Base-by-base conservation (phyloP, 1,140 invertebrate species). In the Akabosia matsudoensis region DNA sequence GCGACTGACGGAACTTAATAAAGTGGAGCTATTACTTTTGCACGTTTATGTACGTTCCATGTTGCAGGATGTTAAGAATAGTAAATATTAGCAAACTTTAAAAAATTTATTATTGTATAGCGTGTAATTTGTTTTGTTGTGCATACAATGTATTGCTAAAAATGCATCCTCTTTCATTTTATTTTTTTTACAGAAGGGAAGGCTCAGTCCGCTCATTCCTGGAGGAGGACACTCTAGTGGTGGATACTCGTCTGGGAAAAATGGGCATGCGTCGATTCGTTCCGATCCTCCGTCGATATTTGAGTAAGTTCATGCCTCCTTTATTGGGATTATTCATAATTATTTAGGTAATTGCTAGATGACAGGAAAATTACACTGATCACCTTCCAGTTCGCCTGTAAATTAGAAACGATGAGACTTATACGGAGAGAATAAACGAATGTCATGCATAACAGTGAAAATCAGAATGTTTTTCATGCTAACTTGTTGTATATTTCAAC, bases 241-340 rank as follows among this genome's bases (percentile, higher is more conserved):
- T 33, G 67, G 73, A 33, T 75, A 73, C 67, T 71, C 70, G 28
- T 71, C 75, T 24, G 74, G 64, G 10, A 76, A 76, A 33, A 79
- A 79, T 79, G 78, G 78, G 26, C 78, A 79, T 51, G 7, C 70
- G 31, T 70, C 74, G 71, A 73, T 79, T 37, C 78, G 78, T 34
- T 76, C 78, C 52, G 78, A 79, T 73, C 78, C 78, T 61, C 33
- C 78, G 24, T 76, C 78, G 67, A 74, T 79, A 70, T 76, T 79
- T 54, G 70, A 75, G 76, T 74, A 76, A 75, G 34, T 72, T 33
- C 54, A 54, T 73, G 64, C 70, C 70, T 74, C 67, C n/a, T n/a
- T 45, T 54, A 37, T 71, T 74, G 31, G 70, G 76, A 76, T 76
- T 79, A 76, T 74, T 79, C 34, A 79, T 79, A 76, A 79, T 76